Percentiles rank a stretch among this genome's conserved stretches.
Evolutionary conservation across 2,113 vertebrate genomes (phyloP).

Genomic region (Pipa parva): DNA sequence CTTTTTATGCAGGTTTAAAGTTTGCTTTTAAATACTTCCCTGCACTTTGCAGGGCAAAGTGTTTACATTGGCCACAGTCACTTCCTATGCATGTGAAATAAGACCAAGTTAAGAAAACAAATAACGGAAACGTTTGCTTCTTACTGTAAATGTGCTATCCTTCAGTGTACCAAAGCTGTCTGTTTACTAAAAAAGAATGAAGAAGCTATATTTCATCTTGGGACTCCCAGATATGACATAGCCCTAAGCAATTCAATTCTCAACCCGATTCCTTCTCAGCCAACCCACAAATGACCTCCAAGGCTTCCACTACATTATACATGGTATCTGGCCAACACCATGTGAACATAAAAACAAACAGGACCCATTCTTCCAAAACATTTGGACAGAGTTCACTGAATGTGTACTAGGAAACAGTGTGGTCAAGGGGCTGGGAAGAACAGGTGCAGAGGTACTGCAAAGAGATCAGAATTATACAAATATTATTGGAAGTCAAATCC

Average conservation of each 20-base stretch:
- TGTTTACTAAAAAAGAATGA: neutral
- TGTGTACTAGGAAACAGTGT: neutral
- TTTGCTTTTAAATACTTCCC: neutral
- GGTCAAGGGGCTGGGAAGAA: neutral
- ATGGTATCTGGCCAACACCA: neutral
- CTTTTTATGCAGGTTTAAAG: neutral
- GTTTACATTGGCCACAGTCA: neutral
- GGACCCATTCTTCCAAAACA: neutral
- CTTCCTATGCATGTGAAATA: conserved; percentile 1
- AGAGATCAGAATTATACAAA: neutral
- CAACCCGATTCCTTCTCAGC: neutral
- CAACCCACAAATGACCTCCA: neutral
- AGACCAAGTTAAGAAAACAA: neutral
- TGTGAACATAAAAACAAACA: neutral
- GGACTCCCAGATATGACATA: neutral
- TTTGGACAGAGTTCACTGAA: neutral
- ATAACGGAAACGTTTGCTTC: neutral
- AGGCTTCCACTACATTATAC: neutral
- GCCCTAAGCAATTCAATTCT: neutral
- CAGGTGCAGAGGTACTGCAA: neutral
- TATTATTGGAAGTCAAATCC: neutral
- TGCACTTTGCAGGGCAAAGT: neutral
- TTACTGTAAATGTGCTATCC: neutral
- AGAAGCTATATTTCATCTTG: neutral
- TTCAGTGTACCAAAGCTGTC: neutral